A percentile compares a stretch with the other conserved stretches of the same genome.
Conservation (phyloP, 2,888 invertebrate species). For the Ischnura elegans region DNA sequence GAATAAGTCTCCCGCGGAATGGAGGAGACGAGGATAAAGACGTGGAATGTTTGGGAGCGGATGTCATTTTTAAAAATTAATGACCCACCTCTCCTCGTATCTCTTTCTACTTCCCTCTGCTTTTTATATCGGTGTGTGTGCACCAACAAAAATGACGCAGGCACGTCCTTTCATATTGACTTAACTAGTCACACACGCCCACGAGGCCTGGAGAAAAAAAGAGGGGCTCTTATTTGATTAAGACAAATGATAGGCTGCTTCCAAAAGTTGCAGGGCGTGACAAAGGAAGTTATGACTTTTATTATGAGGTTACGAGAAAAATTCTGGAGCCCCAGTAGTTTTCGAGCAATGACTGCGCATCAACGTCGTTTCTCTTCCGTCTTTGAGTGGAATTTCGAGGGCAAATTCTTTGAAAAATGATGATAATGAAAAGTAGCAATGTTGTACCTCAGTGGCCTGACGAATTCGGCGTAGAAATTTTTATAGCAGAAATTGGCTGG, state of each 20-base stretch:
- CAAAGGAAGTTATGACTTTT: conserved; percentile 2
- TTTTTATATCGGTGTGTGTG: background rate
- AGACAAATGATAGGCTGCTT: background rate
- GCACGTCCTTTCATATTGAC: background rate
- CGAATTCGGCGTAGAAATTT: no score
- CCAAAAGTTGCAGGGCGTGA: background rate
- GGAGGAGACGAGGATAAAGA: background rate
- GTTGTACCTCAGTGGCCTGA: background rate
- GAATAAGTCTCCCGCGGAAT: background rate
- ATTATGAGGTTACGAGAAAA: conserved; percentile 1
- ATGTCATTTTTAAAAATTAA: conserved; percentile 35
- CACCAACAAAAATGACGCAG: background rate
- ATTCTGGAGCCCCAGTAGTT: no score
- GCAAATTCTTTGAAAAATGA: background rate
- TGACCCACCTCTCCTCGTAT: background rate
- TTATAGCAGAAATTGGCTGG: no score
- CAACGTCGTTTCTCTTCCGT: background rate
- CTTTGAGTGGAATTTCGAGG: background rate
- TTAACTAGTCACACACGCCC: background rate
- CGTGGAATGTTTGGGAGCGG: background rate
- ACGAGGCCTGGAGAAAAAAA: background rate
- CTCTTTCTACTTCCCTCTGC: no score
- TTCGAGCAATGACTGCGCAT: background rate
- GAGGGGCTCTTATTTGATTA: background rate
- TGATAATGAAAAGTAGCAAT: background rate